phyloP scores from a whole-genome alignment of 1,140 invertebrate species.

The Apis cerana region DNA sequence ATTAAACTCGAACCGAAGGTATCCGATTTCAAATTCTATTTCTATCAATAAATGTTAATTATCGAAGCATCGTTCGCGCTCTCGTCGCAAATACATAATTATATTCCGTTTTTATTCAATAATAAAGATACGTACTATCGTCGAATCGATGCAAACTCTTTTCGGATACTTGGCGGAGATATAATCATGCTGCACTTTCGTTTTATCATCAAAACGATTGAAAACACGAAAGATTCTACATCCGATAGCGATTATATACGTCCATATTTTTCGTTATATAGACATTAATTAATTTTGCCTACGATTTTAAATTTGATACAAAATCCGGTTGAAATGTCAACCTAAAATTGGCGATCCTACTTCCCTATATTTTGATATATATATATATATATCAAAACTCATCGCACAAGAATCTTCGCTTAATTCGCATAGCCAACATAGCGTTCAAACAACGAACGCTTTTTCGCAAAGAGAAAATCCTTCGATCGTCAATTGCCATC shows the following conservation, averaged over 20 bases:
- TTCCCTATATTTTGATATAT: no score
- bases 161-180: background rate
- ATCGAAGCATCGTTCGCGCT: background rate
- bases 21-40: background rate
- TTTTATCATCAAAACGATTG: background rate
- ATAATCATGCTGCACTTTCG: background rate
- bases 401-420: no score
- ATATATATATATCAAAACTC: no score
- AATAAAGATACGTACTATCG: background rate
- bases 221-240: background rate
- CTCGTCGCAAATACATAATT: background rate
- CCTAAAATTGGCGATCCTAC: no score
- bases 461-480: background rate
- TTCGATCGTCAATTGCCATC: background rate
- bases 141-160: background rate
- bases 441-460: background rate
- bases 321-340: background rate
- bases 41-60: background rate
- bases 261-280: background rate
- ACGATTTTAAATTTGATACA: background rate
- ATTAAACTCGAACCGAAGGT: background rate
- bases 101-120: background rate
- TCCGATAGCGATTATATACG: background rate
- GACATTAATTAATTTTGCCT: background rate
- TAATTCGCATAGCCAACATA: no score